Base-by-base conservation (phyloP, 2,113 vertebrate genomes). In the Dicerorhinus sumatrensis region DNA sequence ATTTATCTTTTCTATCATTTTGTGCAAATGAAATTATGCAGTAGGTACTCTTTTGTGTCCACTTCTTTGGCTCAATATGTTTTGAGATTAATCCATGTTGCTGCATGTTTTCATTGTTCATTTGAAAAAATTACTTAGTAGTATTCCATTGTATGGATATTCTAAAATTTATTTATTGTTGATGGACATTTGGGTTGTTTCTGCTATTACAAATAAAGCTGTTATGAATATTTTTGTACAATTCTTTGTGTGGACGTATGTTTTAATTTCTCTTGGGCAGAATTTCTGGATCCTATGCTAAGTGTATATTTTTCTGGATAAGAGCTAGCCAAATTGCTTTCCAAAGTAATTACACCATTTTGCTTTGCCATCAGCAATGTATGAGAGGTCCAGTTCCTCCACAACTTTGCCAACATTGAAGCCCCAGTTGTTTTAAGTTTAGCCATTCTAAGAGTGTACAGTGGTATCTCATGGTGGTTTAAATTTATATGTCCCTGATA, bases 261-360 rank as follows among this genome's bases (percentile, higher is more conserved):
- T 81, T 90, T 93, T 95, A 27, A 69, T 62, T 86, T 80, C 39
- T 90, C 80, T 81, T 62, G 72, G 60, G 21, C 12, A 12, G 9
- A 86, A 33, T 58, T 95, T 60, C 65, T 90, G 46, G 73, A 39
- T 75, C 65, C 21, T 31, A 90, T 86, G 80, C 33, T 81, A 65
- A 85, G 29, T 69, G 39, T 80, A 39, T 93, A 54, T 72, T 93
- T 80, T 97, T 56, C 63, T 72, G 84, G 39, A n/a, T 54, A 84
- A 51, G 96, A 86, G 93, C 62, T 42, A 63, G 58, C 36, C 65
- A 90, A 60, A 81, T 67, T 90, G 65, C 21, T 93, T 85, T 79
- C 48, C 25, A 75, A 67, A 89, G 62, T 85, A 83, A 51, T 67
- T 29, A 31, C 62, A 31, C 72, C 39, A 89, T 93, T 94, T 72